A percentile compares a stretch with the other conserved stretches of the same genome.
Evolutionary conservation across 2,888 invertebrate genomes (phyloP).

Genomic region (Calameuta pallipes): DNA sequence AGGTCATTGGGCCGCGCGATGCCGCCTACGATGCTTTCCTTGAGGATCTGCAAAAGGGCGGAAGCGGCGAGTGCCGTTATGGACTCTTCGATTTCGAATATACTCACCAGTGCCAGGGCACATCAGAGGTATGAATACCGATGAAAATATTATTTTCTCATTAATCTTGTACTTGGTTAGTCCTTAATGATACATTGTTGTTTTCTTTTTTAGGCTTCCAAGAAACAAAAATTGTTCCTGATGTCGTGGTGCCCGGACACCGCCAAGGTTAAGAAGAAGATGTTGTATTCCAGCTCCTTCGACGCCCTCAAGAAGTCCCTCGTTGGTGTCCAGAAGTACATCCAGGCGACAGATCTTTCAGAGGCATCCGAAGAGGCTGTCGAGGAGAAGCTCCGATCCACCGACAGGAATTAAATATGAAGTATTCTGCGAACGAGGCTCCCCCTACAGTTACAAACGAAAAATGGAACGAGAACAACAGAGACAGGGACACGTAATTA

Average conservation of each 20-base stretch:
- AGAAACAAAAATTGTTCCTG: slow-evolving; percentile 97
- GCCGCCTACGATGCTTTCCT: slow-evolving; percentile 95
- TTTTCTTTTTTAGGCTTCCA: slow-evolving; percentile 74
- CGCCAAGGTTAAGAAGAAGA: slow-evolving; percentile 89
- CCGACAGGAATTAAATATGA: slow-evolving; percentile 83
- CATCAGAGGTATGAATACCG: slow-evolving; percentile 76
- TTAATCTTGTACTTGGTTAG: background rate
- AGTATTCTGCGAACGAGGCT: background rate
- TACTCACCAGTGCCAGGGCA: slow-evolving; percentile 96
- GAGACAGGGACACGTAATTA: background rate
- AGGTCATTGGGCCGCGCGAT: slow-evolving; percentile 89
- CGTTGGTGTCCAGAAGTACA: slow-evolving; percentile 96
- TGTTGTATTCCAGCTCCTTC: slow-evolving; percentile 92
- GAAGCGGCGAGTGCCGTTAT: slow-evolving; percentile 96
- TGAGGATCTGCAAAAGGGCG: slow-evolving; percentile 90
- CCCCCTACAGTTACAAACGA: background rate
- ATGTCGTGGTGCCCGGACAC: slow-evolving; percentile 99
- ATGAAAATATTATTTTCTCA: background rate
- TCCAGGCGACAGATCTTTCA: slow-evolving; percentile 95
- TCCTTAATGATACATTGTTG: background rate
- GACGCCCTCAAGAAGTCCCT: slow-evolving; percentile 97
- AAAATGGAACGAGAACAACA: background rate
- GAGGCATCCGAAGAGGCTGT: slow-evolving; percentile 95
- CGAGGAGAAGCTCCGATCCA: slow-evolving; percentile 93
- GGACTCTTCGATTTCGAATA: slow-evolving; percentile 98